Evolutionary conservation across 2,888 invertebrate species (phyloP).

Genomic region (Dynastes grantii): DNA sequence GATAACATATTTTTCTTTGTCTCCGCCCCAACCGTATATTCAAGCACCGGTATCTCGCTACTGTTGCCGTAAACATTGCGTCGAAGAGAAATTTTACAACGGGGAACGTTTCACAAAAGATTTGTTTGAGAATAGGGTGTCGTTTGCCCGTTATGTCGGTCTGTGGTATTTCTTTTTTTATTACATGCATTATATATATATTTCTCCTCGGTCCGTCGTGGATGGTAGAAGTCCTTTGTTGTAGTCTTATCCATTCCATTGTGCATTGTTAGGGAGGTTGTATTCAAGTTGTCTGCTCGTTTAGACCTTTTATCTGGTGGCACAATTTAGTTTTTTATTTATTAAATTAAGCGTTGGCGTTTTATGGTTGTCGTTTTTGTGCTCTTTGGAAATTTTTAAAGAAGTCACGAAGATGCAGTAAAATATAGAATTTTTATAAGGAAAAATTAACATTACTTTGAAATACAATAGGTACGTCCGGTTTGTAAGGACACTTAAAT

Average conservation of each 20-base stretch:
- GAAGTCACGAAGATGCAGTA: background rate
- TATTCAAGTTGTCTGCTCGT: conserved; percentile 34
- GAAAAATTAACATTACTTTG: background rate
- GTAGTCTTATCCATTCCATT: conserved; percentile 34
- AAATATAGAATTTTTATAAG: background rate
- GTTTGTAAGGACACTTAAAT: too few relatives aligned
- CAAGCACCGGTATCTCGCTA: conserved; percentile 3
- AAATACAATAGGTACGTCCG: background rate
- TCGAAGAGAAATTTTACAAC: conserved; percentile 43
- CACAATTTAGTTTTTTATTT: conserved; percentile 18
- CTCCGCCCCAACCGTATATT: background rate
- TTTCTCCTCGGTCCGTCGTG: conserved; percentile 19
- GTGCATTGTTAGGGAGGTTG: conserved; percentile 20
- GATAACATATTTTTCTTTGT: conserved; percentile 18
- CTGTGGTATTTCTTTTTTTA: conserved; percentile 36
- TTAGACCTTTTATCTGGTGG: conserved; percentile 14
- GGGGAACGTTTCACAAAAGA: conserved; percentile 39
- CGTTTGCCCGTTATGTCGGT: conserved; percentile 30
- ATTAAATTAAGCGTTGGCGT: conserved; percentile 15
- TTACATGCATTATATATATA: conserved; percentile 33
- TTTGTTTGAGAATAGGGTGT: conserved; percentile 39
- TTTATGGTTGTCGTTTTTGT: conserved; percentile 13
- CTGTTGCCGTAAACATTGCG: conserved; percentile 26
- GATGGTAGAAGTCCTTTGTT: conserved; percentile 23
- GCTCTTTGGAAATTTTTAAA: background rate